Evolutionary conservation across 2,797 vertebrate species (phyloP), one percentile per base, ranked within the genome.

Genomic region (Sitta carolinensis): DNA sequence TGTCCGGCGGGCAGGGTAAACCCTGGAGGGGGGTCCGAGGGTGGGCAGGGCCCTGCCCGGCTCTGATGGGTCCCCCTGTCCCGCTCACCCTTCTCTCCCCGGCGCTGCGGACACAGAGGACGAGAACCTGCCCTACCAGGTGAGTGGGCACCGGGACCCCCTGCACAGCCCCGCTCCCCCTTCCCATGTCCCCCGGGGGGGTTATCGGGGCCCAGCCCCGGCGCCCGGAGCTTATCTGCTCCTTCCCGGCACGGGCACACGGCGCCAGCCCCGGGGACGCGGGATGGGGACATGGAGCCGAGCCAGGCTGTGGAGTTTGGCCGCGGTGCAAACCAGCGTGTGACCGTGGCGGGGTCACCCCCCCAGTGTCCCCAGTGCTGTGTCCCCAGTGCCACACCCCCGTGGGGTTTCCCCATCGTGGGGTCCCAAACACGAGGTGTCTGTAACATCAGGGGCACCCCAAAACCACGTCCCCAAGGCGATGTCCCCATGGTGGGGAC

Each of bases 81-180:
- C 85, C 8, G 1, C 86, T 94, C 86, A 84, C 54, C 9, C 9
- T 43, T 96, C 94, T 95, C 73, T 94, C 62, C 73, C 73, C 0
- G 80, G n/a, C 0, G 29, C 89, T 5, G 74, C 77, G 2, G 21
- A 66, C 52, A 26, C 93, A 98, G 98, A 99, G 91, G 99, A 99
- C 13, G 99, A 99, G 84, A 97, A 97, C 87, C 98, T 98, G 64
- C 97, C 98, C 20, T 98, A 99, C 95, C 99, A 99, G 99, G 99
- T 99, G 97, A 96, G 97, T 74, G 83, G 19, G 43, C 3, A 2
- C 45, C 2, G 2, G 72, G 87, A 73, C 26, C 59, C 84, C 69
- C 7, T 0, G 6, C 22, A 25, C 43, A 51, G 45, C 63, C 68
- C 80, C 3, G 1, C 26, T 70, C 3, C 26, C 62, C n/a, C 0